Conservation (phyloP, 2,888 invertebrate species). For the Phaedon cochleariae region DNA sequence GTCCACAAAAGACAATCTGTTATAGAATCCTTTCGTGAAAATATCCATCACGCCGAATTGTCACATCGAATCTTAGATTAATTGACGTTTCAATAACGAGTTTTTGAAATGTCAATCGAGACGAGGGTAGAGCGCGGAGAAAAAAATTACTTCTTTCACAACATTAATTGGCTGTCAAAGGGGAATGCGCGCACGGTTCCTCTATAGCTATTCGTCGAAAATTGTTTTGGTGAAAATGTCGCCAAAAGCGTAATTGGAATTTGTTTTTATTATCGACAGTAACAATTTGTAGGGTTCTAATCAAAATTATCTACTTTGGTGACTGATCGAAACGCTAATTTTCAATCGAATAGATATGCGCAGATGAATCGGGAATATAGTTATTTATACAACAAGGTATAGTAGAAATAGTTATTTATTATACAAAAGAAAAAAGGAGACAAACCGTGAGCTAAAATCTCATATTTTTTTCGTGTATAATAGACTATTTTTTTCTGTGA, state of each 20-base stretch:
- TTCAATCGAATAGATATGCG: no score
- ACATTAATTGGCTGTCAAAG: constrained; percentile 52
- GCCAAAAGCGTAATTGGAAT: neutral
- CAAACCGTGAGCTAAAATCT: no score
- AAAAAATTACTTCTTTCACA: constrained; percentile 48
- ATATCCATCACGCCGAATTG: constrained; percentile 46
- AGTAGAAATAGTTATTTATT: no score
- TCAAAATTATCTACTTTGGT: no score
- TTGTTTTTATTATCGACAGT: neutral
- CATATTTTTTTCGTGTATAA: no score
- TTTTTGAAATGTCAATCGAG: constrained; percentile 58
- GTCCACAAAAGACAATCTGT: neutral
- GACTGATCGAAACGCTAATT: no score
- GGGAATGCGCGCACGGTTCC: constrained; percentile 36
- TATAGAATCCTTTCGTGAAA: constrained; percentile 1
- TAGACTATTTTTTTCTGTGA: no score
- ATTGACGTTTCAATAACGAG: constrained; percentile 57
- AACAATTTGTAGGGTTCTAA: no score
- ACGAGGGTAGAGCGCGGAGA: constrained; percentile 43
- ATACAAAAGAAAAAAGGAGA: no score
- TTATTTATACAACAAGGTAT: no score
- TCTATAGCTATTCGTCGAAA: neutral
- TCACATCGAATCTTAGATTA: constrained; percentile 44
- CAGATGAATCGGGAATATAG: no score
- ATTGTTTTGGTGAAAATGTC: neutral